Evolutionary conservation across 1,140 invertebrate species (phyloP), one percentile per base, ranked within the genome.

Genomic region (Hylaeus anthracinus): DNA sequence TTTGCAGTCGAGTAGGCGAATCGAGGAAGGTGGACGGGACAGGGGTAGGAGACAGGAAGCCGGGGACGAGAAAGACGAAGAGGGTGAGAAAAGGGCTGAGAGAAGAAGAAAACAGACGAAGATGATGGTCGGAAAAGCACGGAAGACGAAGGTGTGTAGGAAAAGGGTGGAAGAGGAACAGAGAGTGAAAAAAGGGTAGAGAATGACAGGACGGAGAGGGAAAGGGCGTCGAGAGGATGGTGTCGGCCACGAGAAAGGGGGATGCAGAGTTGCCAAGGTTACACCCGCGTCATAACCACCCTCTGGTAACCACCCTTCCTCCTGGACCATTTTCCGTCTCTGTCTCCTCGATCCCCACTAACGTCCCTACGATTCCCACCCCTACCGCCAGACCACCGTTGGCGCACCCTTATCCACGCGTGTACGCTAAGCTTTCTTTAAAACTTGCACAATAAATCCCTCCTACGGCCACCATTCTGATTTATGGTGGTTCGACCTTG

Each of bases 241-340:
- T 80, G 65, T 69, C 41, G 74, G 77, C 48, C 37, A 71, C 43
- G 77, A 76, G 75, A 70, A 76, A 70, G 75, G 65, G 80, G 84
- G 83, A 79, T 82, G 83, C 82, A 76, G 83, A 89, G 91, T 92
- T 92, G 85, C 91, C 91, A 92, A 90, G 91, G 91, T 91, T 92
- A 92, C 91, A 89, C 78, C 83, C 84, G 84, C 90, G 90, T 90
- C 88, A 91, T 88, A 88, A 89, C 89, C 89, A 88, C 87, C 80
- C 79, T 85, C 84, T 77, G 79, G 81, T 88, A 87, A 88, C 89
- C 86, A 86, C 86, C 90, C 89, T 82, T 72, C 82, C 81, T 78
- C 75, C 86, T 84, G 84, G 84, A 79, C 84, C 81, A 81, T 88
- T 83, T 80, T 76, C 61, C 39, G 74, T 84, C 80, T 82, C 78